Percentiles rank a stretch among this genome's conserved stretches.
Evolutionary conservation across 1,140 invertebrate genomes (phyloP).

Genomic region (Zaprionus lachaisei): DNA sequence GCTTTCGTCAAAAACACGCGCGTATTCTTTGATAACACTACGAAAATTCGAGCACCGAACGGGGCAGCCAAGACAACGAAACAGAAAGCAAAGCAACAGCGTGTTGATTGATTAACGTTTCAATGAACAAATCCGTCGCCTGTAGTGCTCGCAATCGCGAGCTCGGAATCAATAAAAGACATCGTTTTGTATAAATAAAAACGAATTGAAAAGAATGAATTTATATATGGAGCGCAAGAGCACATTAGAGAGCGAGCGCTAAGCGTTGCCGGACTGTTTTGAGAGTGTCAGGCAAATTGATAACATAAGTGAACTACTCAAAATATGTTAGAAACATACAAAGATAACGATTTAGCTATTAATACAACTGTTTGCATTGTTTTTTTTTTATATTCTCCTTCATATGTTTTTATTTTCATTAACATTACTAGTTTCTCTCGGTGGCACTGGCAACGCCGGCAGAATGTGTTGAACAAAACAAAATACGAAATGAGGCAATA

Average conservation of each 20-base stretch:
- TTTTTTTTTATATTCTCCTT: not conserved
- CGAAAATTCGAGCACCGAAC: slow-evolving; percentile 40
- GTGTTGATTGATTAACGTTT: slow-evolving; percentile 68
- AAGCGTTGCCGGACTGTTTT: slow-evolving; percentile 59
- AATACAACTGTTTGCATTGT: slow-evolving; percentile 2
- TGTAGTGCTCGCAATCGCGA: slow-evolving; percentile 29
- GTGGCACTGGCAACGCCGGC: slow-evolving; percentile 38
- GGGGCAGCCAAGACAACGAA: not conserved
- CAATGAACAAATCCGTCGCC: slow-evolving; percentile 62
- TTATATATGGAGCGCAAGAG: slow-evolving; percentile 59
- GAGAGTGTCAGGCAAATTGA: slow-evolving; percentile 8
- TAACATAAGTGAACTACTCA: slow-evolving; percentile 14
- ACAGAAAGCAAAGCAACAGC: slow-evolving; percentile 34
- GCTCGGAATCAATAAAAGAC: slow-evolving; percentile 62
- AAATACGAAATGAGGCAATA: slow-evolving; percentile 45
- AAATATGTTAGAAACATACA: not conserved
- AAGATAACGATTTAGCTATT: not conserved
- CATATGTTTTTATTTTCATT: slow-evolving; percentile 11
- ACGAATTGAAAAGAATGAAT: slow-evolving; percentile 51
- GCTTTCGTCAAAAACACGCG: slow-evolving; percentile 40
- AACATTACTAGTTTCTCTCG: not conserved
- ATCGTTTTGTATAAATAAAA: slow-evolving; percentile 70
- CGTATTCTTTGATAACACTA: slow-evolving; percentile 61
- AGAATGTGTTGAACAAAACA: slow-evolving; percentile 69
- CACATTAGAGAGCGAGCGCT: slow-evolving; percentile 35